A percentile compares a stretch with the other conserved stretches of the same genome.
These are phyloP conservation scores for Columba livia DNA, from an alignment of 2,113 vertebrate genomes.

Conservation along the genomic window DNA sequence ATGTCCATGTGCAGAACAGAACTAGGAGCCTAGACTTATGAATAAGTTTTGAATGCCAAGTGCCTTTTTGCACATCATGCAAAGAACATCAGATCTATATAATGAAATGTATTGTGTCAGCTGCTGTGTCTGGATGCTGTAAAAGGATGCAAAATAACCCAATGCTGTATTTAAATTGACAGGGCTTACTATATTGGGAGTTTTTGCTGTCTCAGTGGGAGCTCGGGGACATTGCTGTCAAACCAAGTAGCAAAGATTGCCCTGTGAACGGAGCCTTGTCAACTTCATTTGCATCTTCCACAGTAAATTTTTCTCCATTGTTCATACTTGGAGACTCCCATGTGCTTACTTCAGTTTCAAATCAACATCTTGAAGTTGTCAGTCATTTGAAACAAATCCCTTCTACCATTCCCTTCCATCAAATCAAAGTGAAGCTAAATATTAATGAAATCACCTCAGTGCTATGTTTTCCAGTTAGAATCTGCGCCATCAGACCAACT, in stretches of 20 bases:
- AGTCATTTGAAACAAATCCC: not conserved
- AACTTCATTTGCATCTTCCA: constrained; percentile 23
- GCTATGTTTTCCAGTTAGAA: not conserved
- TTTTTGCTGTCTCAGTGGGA: constrained; percentile 38
- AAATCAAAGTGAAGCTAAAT: not conserved
- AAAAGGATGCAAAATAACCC: constrained; percentile 35
- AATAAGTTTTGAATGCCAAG: constrained; percentile 14
- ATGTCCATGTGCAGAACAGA: not conserved
- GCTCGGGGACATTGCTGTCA: constrained; percentile 48
- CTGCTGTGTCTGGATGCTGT: constrained; percentile 31
- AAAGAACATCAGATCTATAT: constrained; percentile 28
- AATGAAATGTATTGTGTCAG: constrained; percentile 60
- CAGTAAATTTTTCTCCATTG: not conserved
- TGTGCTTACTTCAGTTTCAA: not conserved
- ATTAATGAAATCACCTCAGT: not conserved
- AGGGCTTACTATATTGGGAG: constrained; percentile 58
- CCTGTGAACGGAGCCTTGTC: constrained; percentile 29
- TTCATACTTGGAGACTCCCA: not conserved
- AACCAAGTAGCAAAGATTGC: not conserved
- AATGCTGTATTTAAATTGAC: constrained; percentile 58
- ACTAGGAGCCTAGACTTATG: not conserved
- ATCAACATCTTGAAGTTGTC: not conserved
- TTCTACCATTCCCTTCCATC: not conserved
- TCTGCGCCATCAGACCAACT: not conserved
- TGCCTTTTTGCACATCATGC: not conserved